A percentile compares a stretch with the other conserved stretches of the same genome.
Conservation (phyloP, 2,888 invertebrate genomes). For the Sinodicranocentrus sp. region DNA sequence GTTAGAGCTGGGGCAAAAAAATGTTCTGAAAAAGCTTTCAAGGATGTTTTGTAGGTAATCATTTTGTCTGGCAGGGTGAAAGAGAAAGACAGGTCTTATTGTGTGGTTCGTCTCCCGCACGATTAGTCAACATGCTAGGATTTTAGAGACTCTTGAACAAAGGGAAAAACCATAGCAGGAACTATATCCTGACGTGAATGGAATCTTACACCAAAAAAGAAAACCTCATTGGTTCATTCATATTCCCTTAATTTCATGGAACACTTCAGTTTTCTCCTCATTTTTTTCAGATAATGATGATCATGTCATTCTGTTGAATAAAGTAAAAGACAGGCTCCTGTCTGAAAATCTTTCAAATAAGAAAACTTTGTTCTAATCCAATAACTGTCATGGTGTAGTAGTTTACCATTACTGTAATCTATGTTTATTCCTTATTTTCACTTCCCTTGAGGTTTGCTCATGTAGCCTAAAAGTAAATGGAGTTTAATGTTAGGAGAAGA, state of each 20-base stretch:
- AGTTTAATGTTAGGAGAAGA: neutral
- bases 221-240: neutral
- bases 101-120: slow-evolving; percentile 53
- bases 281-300: slow-evolving; percentile 22
- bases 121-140: slow-evolving; percentile 63
- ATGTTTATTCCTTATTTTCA: slow-evolving; percentile 7
- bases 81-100: neutral
- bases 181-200: neutral
- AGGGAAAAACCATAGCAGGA: neutral
- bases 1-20: neutral
- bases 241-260: neutral
- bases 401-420: neutral
- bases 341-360: neutral
- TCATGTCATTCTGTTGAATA: neutral
- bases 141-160: neutral
- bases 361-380: slow-evolving; percentile 22
- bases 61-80: neutral
- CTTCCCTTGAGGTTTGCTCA: neutral
- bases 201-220: neutral
- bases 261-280: slow-evolving; percentile 12
- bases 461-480: neutral
- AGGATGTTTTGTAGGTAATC: slow-evolving; percentile 27
- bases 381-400: slow-evolving; percentile 11
- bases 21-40: slow-evolving; percentile 17
- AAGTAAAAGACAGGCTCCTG: neutral